phyloP scores from a whole-genome alignment of 2,888 invertebrate species.

The Prosopocoilus inquinatus region DNA sequence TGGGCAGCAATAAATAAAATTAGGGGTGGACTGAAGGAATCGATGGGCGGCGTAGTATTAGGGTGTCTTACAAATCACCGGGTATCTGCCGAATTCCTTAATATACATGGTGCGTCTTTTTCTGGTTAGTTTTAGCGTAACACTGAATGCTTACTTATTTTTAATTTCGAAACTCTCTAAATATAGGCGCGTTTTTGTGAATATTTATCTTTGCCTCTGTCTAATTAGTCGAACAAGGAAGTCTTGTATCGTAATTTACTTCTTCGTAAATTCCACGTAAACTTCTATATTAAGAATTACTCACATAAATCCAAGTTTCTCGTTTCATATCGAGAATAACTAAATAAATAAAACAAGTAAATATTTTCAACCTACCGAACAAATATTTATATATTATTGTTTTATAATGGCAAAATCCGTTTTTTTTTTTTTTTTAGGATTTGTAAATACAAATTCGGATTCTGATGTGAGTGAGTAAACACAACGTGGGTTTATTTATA shows the following conservation, averaged over 20 bases:
- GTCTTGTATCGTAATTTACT: constrained; percentile 13
- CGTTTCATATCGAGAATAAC: too few relatives aligned
- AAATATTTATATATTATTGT: too few relatives aligned
- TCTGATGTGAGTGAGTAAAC: not conserved
- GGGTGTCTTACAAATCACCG: constrained; percentile 31
- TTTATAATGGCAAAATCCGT: too few relatives aligned
- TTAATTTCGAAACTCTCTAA: constrained; percentile 26
- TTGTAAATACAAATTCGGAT: not conserved
- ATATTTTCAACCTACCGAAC: too few relatives aligned
- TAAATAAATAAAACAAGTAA: too few relatives aligned
- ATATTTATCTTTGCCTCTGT: constrained; percentile 11
- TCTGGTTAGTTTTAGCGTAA: constrained; percentile 4
- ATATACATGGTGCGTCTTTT: constrained; percentile 12
- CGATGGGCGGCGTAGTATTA: constrained; percentile 23
- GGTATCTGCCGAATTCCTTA: constrained; percentile 21
- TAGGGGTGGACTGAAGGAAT: constrained; percentile 28
- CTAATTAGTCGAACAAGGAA: constrained; percentile 8
- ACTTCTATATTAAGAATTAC: too few relatives aligned
- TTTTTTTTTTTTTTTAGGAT: not conserved
- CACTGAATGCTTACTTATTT: constrained; percentile 17
- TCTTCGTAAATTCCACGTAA: too few relatives aligned
- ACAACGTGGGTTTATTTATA: not conserved
- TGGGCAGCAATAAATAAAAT: constrained; percentile 31
- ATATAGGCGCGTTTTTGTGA: constrained; percentile 26
- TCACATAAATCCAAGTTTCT: too few relatives aligned